Base-by-base conservation (phyloP, 2,797 vertebrate genomes). In the Platalea minor region DNA sequence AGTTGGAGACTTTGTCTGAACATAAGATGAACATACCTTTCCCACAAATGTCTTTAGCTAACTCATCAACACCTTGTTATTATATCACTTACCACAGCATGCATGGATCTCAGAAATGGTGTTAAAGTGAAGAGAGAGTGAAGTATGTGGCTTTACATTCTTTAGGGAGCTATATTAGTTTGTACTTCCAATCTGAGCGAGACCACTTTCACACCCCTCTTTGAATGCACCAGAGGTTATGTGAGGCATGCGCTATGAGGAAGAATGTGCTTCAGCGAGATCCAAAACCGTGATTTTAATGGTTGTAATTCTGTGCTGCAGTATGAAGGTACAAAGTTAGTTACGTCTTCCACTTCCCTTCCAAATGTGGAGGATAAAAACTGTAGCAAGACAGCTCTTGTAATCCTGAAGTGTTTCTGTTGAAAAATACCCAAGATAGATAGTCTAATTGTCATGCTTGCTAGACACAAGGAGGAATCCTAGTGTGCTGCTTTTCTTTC, bases 21-120 rank as follows among this genome's bases (percentile, higher is more conserved):
- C 25, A 2, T 72, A 72, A 89, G 77, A 80, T 24, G 59, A 81
- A 64, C 46, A 83, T 77, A 75, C 56, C 74, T 93, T 90, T 91
- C 89, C 90, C 82, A 86, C 65, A 83, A 68, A 82, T n/a, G 51
- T 95, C 85, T 89, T 89, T 46, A 93, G 90, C 70, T 78, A 86
- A 60, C 91, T 97, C 93, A 93, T 90, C 83, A 76, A 56, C 91
- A 94, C 93, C 84, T 93, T 91, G 82, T 90, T 94, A 88, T 51
- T 93, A 3, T 85, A 88, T 56, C 94, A 68, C 74, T 86, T 96
- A 69, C 63, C 23, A 24, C 13, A 92, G 69, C 11, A 35, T 53
- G 57, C 67, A 29, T 17, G n/a, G 70, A 68, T 93, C 82, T 88
- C 82, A 90, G 68, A 95, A 94, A 92, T 59, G 59, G 82, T 89